phyloP scores from a whole-genome alignment of 53 echinoderm and acorn worm species.

The Crossaster papposus region DNA sequence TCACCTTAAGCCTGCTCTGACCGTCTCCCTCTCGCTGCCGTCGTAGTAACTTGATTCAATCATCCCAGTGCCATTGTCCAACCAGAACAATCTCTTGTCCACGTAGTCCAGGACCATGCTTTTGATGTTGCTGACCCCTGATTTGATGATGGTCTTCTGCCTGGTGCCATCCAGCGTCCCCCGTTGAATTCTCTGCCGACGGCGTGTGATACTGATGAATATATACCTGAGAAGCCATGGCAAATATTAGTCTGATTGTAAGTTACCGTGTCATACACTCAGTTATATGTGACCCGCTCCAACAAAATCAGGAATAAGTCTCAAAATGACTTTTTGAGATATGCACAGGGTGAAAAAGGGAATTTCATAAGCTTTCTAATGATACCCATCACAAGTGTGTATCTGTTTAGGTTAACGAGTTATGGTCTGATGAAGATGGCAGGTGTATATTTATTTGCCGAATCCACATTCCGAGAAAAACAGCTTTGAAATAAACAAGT shows the following conservation, averaged over 20 bases:
- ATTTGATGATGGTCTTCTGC: constrained; percentile 61
- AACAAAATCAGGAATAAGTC: too few species aligned
- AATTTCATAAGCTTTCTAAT: too few species aligned
- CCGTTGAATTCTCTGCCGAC: constrained; percentile 67
- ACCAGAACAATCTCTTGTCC: constrained; percentile 89
- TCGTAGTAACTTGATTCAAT: constrained; percentile 82
- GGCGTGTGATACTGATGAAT: constrained; percentile 77
- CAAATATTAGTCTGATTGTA: neutral
- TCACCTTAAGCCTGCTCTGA: constrained; percentile 71
- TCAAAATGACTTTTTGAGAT: too few species aligned
- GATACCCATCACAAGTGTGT: too few species aligned
- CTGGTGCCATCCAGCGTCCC: constrained; percentile 70
- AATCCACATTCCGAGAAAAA: too few species aligned
- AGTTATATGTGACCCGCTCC: too few species aligned
- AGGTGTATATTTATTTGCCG: too few species aligned
- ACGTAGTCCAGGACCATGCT: constrained; percentile 84
- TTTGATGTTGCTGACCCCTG: constrained; percentile 52
- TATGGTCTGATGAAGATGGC: too few species aligned
- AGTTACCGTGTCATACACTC: too few species aligned
- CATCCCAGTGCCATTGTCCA: constrained; percentile 75
- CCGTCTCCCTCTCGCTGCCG: constrained; percentile 66
- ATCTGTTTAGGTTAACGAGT: too few species aligned
- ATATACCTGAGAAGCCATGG: constrained; percentile 56
- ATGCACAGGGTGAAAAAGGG: too few species aligned
- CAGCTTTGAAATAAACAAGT: too few species aligned